phyloP scores from a whole-genome alignment of 2,797 vertebrate species.

The Phalanger gymnotis region DNA sequence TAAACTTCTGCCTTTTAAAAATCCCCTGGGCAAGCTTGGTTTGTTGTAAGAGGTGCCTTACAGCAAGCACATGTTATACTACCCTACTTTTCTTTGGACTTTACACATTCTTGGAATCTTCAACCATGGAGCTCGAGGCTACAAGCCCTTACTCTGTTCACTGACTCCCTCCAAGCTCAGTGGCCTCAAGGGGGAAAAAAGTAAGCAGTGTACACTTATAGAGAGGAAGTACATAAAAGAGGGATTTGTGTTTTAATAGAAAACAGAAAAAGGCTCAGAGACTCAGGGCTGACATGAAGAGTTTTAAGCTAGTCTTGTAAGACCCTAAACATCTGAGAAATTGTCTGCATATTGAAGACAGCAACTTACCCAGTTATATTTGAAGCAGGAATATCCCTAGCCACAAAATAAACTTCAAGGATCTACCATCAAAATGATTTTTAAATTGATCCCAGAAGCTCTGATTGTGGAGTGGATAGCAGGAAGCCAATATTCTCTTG shows the following conservation, averaged over 20 bases:
- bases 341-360: not conserved
- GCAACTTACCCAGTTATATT: not conserved
- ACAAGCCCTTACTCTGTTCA: not conserved
- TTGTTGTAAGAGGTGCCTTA: not conserved
- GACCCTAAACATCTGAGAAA: not conserved
- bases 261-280: not conserved
- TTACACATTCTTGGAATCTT: not conserved
- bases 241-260: not conserved
- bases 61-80: not conserved
- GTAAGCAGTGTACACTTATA: not conserved
- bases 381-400: not conserved
- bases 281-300: not conserved
- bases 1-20: not conserved
- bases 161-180: not conserved
- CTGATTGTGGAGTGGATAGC: not conserved
- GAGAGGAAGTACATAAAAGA: not conserved
- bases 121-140: not conserved
- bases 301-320: not conserved
- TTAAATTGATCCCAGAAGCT: not conserved
- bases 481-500: not conserved
- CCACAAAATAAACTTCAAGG: not conserved
- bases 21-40: not conserved
- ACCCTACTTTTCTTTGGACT: not conserved
- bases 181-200: not conserved
- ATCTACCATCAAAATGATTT: not conserved